Percentiles rank a stretch among this genome's conserved stretches.
These are phyloP conservation scores for Patagioenas fasciata DNA, from an alignment of 2,113 vertebrate species.

Conservation along the genomic window DNA sequence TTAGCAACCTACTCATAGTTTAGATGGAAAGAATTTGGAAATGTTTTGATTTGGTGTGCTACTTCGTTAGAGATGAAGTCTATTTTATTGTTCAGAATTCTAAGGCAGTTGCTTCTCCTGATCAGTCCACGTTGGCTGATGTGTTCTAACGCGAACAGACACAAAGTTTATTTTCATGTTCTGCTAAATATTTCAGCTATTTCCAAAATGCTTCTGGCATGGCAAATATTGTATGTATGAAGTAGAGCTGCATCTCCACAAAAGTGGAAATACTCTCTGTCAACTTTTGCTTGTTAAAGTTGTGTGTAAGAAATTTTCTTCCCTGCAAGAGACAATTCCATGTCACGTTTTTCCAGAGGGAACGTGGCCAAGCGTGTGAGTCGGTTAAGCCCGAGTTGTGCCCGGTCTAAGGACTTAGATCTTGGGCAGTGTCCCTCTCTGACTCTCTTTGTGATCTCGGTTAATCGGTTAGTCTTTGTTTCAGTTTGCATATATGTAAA, in stretches of 20 bases:
- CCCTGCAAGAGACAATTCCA: not conserved
- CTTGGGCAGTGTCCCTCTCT: not conserved
- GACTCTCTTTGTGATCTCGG: not conserved
- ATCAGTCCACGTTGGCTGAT: not conserved
- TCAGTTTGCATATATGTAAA: not conserved
- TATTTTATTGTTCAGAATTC: not conserved
- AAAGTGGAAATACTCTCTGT: not conserved
- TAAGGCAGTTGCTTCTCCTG: not conserved
- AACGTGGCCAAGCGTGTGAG: not conserved
- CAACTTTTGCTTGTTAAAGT: not conserved
- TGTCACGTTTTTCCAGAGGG: fast-evolving
- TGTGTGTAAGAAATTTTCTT: not conserved
- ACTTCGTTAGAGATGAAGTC: not conserved
- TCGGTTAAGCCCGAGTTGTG: not conserved
- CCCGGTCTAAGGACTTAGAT: not conserved
- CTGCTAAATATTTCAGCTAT: not conserved
- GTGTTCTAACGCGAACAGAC: not conserved
- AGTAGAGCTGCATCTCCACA: not conserved
- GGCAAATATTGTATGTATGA: not conserved
- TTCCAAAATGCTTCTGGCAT: not conserved
- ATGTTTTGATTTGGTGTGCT: not conserved
- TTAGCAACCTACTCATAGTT: not conserved
- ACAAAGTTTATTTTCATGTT: not conserved
- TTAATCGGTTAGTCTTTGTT: not conserved
- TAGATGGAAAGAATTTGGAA: not conserved